Base-by-base conservation (phyloP, 2,113 vertebrate genomes). In the Misgurnus anguillicaudatus region DNA sequence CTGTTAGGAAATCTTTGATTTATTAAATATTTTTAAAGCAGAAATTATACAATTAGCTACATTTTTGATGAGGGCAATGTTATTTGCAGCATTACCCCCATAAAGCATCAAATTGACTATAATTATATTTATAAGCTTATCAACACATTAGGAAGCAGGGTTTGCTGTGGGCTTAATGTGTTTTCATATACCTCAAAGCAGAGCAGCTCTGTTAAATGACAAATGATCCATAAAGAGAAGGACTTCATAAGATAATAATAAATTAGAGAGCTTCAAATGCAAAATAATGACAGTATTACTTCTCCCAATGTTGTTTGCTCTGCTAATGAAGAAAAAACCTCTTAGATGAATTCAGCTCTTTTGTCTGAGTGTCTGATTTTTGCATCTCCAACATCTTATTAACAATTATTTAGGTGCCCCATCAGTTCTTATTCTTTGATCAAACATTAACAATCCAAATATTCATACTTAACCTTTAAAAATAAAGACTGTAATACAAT, bases 261-360 rank as follows among this genome's bases (percentile, higher is more conserved):
- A 31, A 31, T 31, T 31, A 31, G 24, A 31, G 24, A 31, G 24
- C 24, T 31, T 31, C 24, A 58, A 41, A 57, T 8, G 10, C 51
- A 42, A 17, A 66, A 66, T 19, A 36, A 66, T 5, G 24, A 31
- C 24, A 1, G 24, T 31, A 31, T 31, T 31, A 3, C 24, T 31
- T 31, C 3, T 31, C 3, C 24, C 24, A 31, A 31, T 31, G 24
- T 31, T 72, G 53, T 41, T 57, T 58, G 31, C 17, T 11, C 55
- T 71, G 36, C 69, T 19, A 72, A 72, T 72, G 51, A 72, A 72
- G 3, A 41, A 17, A 16, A 72, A 66, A 39, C 17, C 69, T 72
- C n/a, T 57, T 19, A n/a, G 36, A 57, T 19, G 38, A 58, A 72
- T 19, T 39, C 5, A 57, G 51, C 17, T 39, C 11, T 36, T 7